Evolutionary conservation across 2,113 vertebrate genomes (phyloP), one percentile per base, ranked within the genome.

Genomic region (Chiloscyllium plagiosum): DNA sequence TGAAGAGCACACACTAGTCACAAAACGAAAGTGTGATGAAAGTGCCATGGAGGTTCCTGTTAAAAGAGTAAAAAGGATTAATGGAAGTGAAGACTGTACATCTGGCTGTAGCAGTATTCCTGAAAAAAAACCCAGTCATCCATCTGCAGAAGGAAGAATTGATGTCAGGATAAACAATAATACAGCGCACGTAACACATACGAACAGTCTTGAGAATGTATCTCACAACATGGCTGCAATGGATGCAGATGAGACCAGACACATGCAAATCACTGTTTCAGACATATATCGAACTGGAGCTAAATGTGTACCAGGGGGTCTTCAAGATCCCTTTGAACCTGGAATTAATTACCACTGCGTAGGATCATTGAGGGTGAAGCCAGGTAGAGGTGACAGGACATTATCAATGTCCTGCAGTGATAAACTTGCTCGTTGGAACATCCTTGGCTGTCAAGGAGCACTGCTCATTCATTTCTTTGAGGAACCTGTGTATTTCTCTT

Each of bases 381-480:
- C 99, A 0, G 99, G 99, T 8, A 98, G 99, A 10, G 99, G 99
- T 52, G 98, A 98, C 95, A 98, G 98, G 15, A 99, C 99, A 0
- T 96, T 97, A 78, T 99, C 99, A 29, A 98, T 99, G 96, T 99
- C 98, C 96, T 99, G 99, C 97, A 99, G 99, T 2, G 99, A 99
- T 97, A 99, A 99, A 96, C 94, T 99, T 96, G 97, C 98, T 66
- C 98, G 98, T 61, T 99, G 98, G 99, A 98, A 97, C 0, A 97
- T 98, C 70, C 97, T 99, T 1, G 99, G 99, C 29, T 98, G 98
- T 97, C 99, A 99, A 96, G 99, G 99, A 0, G 99, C 99, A 5
- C 98, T 99, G 95, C 97, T 99, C 96, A 98, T 98, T 97, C 99
- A 99, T 96, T 99, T 98, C 97, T 97, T 99, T 24, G 98, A 99